Evolutionary conservation across 2,888 invertebrate genomes (phyloP).

Genomic region (Tenodera sinensis): DNA sequence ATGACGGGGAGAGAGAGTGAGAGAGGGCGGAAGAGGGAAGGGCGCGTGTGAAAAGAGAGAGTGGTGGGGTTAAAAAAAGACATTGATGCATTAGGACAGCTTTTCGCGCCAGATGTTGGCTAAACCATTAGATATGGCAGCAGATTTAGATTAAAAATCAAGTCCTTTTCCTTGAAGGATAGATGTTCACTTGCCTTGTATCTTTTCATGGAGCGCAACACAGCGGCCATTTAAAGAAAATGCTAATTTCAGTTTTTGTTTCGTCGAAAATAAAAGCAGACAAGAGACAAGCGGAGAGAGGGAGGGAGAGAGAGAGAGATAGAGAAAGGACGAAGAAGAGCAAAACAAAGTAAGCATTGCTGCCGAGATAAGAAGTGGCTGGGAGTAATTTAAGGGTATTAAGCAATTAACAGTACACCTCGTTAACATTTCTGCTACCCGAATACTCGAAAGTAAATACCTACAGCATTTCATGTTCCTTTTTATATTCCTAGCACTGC

Average conservation of each 20-base stretch:
- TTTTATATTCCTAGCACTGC: too few relatives aligned
- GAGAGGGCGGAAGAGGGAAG: not conserved
- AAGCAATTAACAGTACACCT: not conserved
- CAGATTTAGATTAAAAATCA: conserved; percentile 17
- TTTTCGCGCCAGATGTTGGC: conserved; percentile 15
- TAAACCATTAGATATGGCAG: conserved; percentile 9
- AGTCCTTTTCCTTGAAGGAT: not conserved
- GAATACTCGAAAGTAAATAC: not conserved
- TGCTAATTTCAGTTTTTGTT: not conserved
- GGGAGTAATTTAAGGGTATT: not conserved
- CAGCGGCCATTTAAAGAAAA: conserved; percentile 7
- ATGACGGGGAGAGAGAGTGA: not conserved
- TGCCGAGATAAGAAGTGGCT: not conserved
- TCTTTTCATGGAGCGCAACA: not conserved
- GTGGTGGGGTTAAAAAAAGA: not conserved
- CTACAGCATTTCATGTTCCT: too few relatives aligned
- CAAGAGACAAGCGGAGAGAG: not conserved
- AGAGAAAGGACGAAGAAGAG: too few relatives aligned
- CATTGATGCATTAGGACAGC: conserved; percentile 20
- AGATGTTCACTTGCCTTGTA: not conserved
- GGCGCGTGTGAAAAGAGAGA: not conserved
- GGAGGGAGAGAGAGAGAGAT: too few relatives aligned
- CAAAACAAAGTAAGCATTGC: too few relatives aligned
- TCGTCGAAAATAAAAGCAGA: not conserved
- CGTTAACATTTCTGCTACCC: not conserved